Conservation (phyloP, 1,140 invertebrate genomes). For the Stenopsyche tienmushanensis region DNA sequence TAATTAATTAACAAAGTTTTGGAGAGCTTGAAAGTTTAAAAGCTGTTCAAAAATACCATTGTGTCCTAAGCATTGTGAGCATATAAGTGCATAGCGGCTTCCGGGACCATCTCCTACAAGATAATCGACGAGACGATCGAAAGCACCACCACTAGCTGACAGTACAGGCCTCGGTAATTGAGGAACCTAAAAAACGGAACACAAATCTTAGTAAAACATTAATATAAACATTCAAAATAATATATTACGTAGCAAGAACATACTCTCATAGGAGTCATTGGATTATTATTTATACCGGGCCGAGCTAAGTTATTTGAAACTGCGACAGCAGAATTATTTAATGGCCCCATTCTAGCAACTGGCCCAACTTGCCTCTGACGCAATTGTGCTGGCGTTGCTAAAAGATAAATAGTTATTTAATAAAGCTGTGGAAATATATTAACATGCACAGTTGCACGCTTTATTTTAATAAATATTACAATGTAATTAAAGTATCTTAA, state of each 20-base stretch:
- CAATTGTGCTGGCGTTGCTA: constrained; percentile 47
- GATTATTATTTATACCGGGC: not conserved
- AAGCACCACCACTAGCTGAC: constrained; percentile 48
- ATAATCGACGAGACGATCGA: constrained; percentile 92
- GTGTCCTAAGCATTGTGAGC: constrained; percentile 83
- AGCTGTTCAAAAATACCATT: constrained; percentile 73
- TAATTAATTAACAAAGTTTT: too few relatives aligned
- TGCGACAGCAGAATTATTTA: not conserved
- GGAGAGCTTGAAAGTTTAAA: too few relatives aligned
- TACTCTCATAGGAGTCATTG: constrained; percentile 16
- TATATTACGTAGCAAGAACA: not conserved
- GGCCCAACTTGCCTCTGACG: constrained; percentile 46
- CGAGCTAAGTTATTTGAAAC: too few relatives aligned
- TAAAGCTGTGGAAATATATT: too few relatives aligned
- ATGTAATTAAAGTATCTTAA: not conserved
- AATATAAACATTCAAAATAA: not conserved
- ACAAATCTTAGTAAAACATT: not conserved
- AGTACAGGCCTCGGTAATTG: constrained; percentile 50
- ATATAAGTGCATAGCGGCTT: constrained; percentile 94
- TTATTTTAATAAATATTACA: too few relatives aligned
- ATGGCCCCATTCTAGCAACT: not conserved
- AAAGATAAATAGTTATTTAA: too few relatives aligned
- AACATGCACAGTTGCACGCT: too few relatives aligned
- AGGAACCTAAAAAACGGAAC: constrained; percentile 38
- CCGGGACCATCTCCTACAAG: constrained; percentile 93